Evolutionary conservation across 2,888 invertebrate genomes (phyloP), one percentile per base, ranked within the genome.

Genomic region (Xestia rhomboidea): DNA sequence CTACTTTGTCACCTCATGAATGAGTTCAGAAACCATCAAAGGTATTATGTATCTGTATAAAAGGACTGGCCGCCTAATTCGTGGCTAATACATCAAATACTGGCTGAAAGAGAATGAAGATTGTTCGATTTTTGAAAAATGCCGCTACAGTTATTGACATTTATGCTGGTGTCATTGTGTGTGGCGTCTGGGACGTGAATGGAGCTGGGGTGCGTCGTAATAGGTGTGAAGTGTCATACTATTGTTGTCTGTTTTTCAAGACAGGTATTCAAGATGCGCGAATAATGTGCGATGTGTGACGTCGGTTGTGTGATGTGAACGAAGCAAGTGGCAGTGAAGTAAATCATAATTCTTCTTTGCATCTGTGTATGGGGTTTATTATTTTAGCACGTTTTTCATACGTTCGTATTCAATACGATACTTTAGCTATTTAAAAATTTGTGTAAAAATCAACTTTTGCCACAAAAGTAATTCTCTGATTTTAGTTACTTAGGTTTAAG

Each of bases 181-280:
- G 93, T 95, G 96, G 95, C 95, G 96, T 96, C 93, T 94, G 89
- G 87, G 86, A 70, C 74, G 87, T 96, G 95, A 96, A 96, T 96
- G 95, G 93, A 92, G 90, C 90, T 92, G 89, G 93, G 93, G 94
- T 94, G 94, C 93, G 91, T 90, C 92, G 92, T 96, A 96, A 96
- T 96, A 96, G 95, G 96, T 96, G 96, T 96, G 96, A 96, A 96
- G 96, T 96, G 95, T 94, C 92, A 87, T 76, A 71, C 91, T 89
- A 94, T 96, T 96, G 95, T 95, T 88, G 90, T 90, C 82, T 90
- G 85, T 88, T 88, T 88, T 88, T 85, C 88, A 87, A 90, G 92
- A 92, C 94, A 95, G 94, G 95, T 95, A 95, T 92, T 89, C 82
- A 88, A 87, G 90, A 90, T 91, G 91, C 90, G 89, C 89, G 89